These are phyloP conservation scores for Isotomurus palustris DNA, from an alignment of 2,888 invertebrate species.

Conservation along the genomic window DNA sequence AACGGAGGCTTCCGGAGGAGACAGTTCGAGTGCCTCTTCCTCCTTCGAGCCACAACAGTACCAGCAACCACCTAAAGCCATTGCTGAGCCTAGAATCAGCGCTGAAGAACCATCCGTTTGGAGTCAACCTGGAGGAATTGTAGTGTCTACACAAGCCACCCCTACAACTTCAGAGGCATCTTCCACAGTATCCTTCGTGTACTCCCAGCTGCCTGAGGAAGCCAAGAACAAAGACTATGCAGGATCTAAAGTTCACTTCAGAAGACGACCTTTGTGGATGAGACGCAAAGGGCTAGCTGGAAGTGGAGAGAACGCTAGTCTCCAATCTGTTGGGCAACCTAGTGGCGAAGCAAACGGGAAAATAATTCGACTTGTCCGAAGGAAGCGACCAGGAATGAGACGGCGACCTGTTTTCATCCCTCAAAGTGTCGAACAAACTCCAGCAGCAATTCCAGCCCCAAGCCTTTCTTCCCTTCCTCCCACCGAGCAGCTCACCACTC, in stretches of 20 bases:
- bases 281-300: constrained; percentile 21
- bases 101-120: constrained; percentile 2
- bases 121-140: background rate
- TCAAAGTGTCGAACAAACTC: constrained; percentile 19
- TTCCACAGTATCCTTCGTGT: constrained; percentile 22
- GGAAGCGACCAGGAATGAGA: constrained; percentile 23
- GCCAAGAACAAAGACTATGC: constrained; percentile 17
- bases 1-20: constrained; percentile 4
- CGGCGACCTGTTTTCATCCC: constrained; percentile 27
- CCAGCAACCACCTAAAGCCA: constrained; percentile 3
- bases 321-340: constrained; percentile 13
- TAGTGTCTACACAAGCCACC: constrained; percentile 1
- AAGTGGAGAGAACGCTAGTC: background rate
- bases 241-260: constrained; percentile 16
- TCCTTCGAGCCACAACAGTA: constrained; percentile 13
- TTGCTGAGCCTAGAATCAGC: background rate
- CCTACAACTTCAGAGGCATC: background rate
- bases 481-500: constrained; percentile 19
- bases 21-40: background rate
- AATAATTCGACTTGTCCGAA: constrained; percentile 38
- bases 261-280: constrained; percentile 34
- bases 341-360: constrained; percentile 18
- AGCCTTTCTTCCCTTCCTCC: background rate
- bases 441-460: background rate
- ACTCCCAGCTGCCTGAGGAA: constrained; percentile 17